Conservation (phyloP, 2,888 invertebrate genomes). For the Spialia ferax region DNA sequence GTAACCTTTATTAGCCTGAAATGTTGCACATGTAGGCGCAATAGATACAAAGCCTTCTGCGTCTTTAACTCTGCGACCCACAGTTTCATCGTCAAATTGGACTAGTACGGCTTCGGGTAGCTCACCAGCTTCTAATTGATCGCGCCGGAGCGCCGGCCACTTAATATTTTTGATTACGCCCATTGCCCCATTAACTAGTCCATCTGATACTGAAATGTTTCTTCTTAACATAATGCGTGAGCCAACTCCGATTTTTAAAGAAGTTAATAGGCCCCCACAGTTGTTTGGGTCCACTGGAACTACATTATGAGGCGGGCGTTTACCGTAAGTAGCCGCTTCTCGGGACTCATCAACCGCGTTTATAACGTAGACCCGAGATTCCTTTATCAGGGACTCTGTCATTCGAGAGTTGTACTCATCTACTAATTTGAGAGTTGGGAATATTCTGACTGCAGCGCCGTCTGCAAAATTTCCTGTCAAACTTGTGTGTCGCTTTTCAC, state of each 20-base stretch:
- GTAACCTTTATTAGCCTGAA: slow-evolving; percentile 48
- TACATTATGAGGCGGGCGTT: neutral
- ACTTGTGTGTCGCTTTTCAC: neutral
- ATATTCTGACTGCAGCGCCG: neutral
- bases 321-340: neutral
- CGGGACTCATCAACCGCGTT: neutral
- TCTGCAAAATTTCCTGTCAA: neutral
- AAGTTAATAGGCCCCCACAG: neutral
- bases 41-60: no score
- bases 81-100: neutral
- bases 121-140: neutral
- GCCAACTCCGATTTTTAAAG: neutral
- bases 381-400: neutral
- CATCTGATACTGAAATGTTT: neutral
- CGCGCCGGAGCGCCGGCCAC: neutral
- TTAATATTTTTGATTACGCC: neutral
- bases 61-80: neutral
- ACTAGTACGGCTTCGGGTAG: neutral
- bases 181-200: neutral
- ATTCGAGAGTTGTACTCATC: neutral
- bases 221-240: neutral
- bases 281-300: neutral
- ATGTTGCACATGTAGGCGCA: slow-evolving; percentile 25
- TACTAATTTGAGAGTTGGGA: neutral
- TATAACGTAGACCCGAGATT: neutral